These are phyloP conservation scores for Volucella inflata DNA, from an alignment of 2,888 invertebrate genomes.

Conservation along the genomic window DNA sequence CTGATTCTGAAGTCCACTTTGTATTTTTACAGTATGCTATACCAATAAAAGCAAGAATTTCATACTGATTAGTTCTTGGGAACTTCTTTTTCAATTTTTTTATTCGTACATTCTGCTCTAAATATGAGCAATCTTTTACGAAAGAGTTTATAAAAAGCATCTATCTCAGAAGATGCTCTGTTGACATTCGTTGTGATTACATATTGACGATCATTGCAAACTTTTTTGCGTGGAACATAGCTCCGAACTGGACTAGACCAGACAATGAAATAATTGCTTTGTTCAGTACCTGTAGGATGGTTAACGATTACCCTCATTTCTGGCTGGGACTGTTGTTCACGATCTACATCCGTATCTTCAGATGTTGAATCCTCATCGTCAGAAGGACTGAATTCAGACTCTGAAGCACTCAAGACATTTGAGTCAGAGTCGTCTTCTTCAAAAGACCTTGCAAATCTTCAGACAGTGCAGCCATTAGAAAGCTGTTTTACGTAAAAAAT, in stretches of 20 bases:
- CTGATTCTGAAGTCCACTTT: too few relatives aligned
- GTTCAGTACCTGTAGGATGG: conserved; percentile 3
- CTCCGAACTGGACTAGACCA: background rate
- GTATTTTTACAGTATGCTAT: too few relatives aligned
- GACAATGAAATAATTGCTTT: conserved; percentile 13
- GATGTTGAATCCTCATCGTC: background rate
- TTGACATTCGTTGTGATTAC: conserved; percentile 2
- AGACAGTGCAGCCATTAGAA: too few relatives aligned
- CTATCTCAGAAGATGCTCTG: conserved; percentile 8
- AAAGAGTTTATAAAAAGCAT: background rate
- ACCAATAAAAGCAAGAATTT: too few relatives aligned
- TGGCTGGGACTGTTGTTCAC: too few relatives aligned
- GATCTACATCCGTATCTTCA: background rate
- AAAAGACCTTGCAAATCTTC: conserved; percentile 16
- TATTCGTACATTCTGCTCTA: too few relatives aligned
- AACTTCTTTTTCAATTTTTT: too few relatives aligned
- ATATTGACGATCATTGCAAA: conserved; percentile 6
- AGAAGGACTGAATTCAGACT: background rate
- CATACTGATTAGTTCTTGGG: too few relatives aligned
- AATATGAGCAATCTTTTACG: background rate
- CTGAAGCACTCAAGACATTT: conserved; percentile 5
- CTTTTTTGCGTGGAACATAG: conserved; percentile 7
- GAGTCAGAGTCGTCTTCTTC: conserved; percentile 17
- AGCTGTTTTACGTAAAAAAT: too few relatives aligned
- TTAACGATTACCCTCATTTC: too few relatives aligned